Percentiles rank a stretch among this genome's conserved stretches.
Conservation (phyloP, 2,113 vertebrate species). For the Ophthalmolycus amberensis region DNA sequence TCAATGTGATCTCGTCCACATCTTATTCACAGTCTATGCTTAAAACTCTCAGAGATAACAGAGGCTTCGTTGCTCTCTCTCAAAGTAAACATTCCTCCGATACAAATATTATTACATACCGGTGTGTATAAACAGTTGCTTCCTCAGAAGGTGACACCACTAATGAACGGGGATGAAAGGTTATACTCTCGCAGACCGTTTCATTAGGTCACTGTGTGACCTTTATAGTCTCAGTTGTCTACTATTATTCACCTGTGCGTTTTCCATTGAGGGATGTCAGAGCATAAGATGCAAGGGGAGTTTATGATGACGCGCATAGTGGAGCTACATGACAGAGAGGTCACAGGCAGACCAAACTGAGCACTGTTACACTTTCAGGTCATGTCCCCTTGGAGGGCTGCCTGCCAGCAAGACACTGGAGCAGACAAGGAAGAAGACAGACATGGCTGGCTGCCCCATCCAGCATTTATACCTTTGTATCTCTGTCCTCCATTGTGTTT, state of each 20-base stretch:
- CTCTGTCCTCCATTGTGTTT: slow-evolving; percentile 48
- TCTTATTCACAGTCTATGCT: neutral
- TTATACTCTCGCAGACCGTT: slow-evolving; percentile 17
- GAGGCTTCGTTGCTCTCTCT: neutral
- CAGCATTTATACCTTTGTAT: slow-evolving; percentile 35
- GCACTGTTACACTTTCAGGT: slow-evolving; percentile 50
- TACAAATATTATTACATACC: slow-evolving; percentile 25
- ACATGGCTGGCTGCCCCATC: slow-evolving; percentile 51
- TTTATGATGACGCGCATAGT: slow-evolving; percentile 49
- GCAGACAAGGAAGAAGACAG: slow-evolving; percentile 44
- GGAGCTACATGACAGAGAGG: slow-evolving; percentile 41
- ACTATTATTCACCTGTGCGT: slow-evolving; percentile 28
- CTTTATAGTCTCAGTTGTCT: slow-evolving; percentile 44
- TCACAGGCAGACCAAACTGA: slow-evolving; percentile 40
- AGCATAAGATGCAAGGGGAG: slow-evolving; percentile 21
- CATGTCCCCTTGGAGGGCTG: slow-evolving; percentile 47
- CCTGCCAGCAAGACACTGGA: slow-evolving; percentile 52
- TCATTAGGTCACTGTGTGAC: slow-evolving; percentile 41
- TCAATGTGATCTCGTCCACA: neutral
- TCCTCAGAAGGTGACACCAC: slow-evolving; percentile 6
- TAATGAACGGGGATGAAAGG: slow-evolving; percentile 35
- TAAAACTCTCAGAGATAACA: slow-evolving; percentile 7
- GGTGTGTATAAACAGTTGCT: slow-evolving; percentile 25
- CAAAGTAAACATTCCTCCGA: neutral
- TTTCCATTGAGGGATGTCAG: slow-evolving; percentile 35